Conservation (phyloP, 1,140 invertebrate genomes). For the Bombus polaris region DNA sequence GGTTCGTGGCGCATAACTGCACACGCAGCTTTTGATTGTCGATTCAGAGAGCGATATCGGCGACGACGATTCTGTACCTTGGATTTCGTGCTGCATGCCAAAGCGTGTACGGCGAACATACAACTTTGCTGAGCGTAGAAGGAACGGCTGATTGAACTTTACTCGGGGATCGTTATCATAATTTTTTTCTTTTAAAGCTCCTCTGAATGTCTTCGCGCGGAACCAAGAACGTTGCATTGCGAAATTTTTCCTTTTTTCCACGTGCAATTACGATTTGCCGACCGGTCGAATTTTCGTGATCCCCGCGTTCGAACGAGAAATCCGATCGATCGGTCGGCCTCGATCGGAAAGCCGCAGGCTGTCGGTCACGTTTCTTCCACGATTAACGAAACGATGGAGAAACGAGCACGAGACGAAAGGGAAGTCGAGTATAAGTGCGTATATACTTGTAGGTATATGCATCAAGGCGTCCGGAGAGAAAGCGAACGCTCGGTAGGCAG, state of each 20-base stretch:
- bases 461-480: constrained; percentile 73
- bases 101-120: not conserved
- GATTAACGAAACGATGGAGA: constrained; percentile 59
- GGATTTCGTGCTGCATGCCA: constrained; percentile 51
- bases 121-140: not conserved
- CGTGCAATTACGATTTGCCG: not conserved
- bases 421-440: constrained; percentile 34
- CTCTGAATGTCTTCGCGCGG: not conserved
- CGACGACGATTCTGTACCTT: constrained; percentile 41
- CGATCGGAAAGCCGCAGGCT: constrained; percentile 45
- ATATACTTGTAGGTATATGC: not conserved
- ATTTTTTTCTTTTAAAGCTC: constrained; percentile 29
- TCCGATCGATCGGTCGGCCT: constrained; percentile 36
- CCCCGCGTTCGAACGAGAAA: constrained; percentile 20
- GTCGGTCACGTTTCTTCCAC: constrained; percentile 55
- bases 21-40: constrained; percentile 52
- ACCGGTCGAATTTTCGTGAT: not conserved
- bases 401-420: constrained; percentile 5
- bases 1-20: constrained; percentile 44
- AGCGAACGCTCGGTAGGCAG: constrained; percentile 71
- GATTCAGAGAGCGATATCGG: constrained; percentile 52
- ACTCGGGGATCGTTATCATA: constrained; percentile 28
- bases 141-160: constrained; percentile 28
- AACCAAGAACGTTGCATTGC: not conserved
- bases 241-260: not conserved